A percentile compares a stretch with the other conserved stretches of the same genome.
These are phyloP conservation scores for Pseudois nayaur DNA, from an alignment of 2,113 vertebrate species.

Conservation along the genomic window DNA sequence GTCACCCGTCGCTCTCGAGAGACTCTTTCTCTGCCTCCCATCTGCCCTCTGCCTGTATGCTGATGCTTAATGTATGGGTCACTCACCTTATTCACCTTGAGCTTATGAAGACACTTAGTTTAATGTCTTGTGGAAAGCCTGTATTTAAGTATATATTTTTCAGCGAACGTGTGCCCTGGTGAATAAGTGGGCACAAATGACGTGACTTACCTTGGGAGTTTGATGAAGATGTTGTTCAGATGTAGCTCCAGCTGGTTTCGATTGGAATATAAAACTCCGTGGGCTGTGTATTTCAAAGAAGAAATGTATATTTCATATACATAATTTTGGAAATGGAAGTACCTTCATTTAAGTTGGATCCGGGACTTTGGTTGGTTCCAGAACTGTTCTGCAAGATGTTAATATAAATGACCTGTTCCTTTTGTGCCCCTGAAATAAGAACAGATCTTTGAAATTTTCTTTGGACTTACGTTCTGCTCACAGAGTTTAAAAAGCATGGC, in stretches of 20 bases:
- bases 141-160: background rate
- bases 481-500: background rate
- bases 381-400: conserved; percentile 19
- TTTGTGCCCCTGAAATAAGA: conserved; percentile 20
- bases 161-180: background rate
- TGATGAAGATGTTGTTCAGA: conserved; percentile 49
- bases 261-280: conserved; percentile 20
- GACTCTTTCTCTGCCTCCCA: background rate
- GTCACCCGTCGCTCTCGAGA: background rate
- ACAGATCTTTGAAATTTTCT: background rate
- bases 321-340: conserved; percentile 46
- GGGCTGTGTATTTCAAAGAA: conserved; percentile 29
- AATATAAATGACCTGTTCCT: background rate
- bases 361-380: conserved; percentile 12
- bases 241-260: conserved; percentile 18
- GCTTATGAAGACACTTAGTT: background rate
- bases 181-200: conserved; percentile 22
- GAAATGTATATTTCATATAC: conserved; percentile 3
- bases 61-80: background rate
- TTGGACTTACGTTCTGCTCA: conserved; percentile 14
- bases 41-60: background rate
- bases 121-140: background rate
- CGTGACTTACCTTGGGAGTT: background rate
- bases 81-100: background rate
- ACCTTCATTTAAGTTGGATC: conserved; percentile 22